These are phyloP conservation scores for Caenorhabditis brenneri DNA, from an alignment of 1,140 invertebrate species.

Conservation along the genomic window DNA sequence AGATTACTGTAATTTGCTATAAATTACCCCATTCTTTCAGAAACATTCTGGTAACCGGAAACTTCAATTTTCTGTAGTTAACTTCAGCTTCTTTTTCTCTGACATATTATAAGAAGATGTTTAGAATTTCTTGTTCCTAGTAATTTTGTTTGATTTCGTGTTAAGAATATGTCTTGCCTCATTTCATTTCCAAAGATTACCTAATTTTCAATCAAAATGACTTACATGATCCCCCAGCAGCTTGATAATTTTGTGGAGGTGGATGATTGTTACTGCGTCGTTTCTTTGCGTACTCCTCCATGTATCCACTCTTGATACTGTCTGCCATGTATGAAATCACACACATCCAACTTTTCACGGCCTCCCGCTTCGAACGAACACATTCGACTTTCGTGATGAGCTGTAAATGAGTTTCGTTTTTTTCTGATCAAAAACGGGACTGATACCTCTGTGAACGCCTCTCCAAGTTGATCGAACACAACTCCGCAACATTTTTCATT, in stretches of 20 bases:
- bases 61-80: too few species aligned
- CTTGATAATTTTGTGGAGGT: not conserved
- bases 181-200: too few species aligned
- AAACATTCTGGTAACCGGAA: too few species aligned
- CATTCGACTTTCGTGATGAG: conserved; percentile 53
- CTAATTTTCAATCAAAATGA: too few species aligned
- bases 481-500: conserved; percentile 49
- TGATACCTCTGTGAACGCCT: conserved; percentile 53
- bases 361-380: conserved; percentile 51
- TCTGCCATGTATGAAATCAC: conserved; percentile 52
- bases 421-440: too few species aligned
- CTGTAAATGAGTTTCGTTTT: not conserved
- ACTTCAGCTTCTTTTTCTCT: too few species aligned
- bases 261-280: conserved; percentile 4
- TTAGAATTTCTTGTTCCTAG: too few species aligned
- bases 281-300: conserved; percentile 52
- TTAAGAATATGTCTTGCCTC: too few species aligned
- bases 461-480: conserved; percentile 53
- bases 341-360: conserved; percentile 57
- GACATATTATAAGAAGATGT: too few species aligned
- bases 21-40: too few species aligned
- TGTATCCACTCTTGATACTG: conserved; percentile 57
- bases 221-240: conserved; percentile 2
- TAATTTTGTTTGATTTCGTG: too few species aligned
- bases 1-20: too few species aligned